These are phyloP conservation scores for sheep (Ovis aries) DNA, from an alignment of 2,113 vertebrate genomes.

Conservation along the genomic window ARS-UI_Ramb_v3.0 NC_056054.1:215502501-215503000, in stretches of 20 bases:
- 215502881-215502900: not conserved
- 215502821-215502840: not conserved
- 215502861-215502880: not conserved
- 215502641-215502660: not conserved
- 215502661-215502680: not conserved
- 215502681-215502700: not conserved
- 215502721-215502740: not conserved
- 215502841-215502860: not conserved
- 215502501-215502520: not conserved
- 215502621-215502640: not conserved
- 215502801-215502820: not conserved
- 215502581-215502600: not conserved
- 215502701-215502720: not conserved
- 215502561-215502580: not conserved
- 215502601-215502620: not conserved
- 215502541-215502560: not conserved
- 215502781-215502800: not conserved
- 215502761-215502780: not conserved
- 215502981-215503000: not conserved
- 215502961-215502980: not conserved
- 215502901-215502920: not conserved
- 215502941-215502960: not conserved
- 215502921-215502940: not conserved
- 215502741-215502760: not conserved
- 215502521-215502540: not conserved